Conservation (phyloP, 2,113 vertebrate species). For the Cebidichthys violaceus region DNA sequence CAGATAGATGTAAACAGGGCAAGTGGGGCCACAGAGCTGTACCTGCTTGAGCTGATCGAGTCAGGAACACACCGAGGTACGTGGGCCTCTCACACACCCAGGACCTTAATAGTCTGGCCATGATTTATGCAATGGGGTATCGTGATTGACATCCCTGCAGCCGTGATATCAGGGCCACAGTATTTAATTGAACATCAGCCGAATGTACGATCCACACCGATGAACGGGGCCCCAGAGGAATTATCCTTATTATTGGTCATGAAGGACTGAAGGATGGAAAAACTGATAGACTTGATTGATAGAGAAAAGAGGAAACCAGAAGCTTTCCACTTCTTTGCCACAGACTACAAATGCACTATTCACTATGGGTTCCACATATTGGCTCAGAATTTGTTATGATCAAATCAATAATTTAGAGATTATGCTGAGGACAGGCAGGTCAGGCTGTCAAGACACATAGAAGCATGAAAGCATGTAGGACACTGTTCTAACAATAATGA, state of each 20-base stretch:
- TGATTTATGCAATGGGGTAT: constrained; percentile 19
- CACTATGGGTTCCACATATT: not conserved
- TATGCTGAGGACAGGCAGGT: constrained; percentile 1
- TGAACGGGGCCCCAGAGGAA: constrained; percentile 22
- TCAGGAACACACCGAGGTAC: constrained; percentile 1
- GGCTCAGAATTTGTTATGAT: constrained; percentile 20
- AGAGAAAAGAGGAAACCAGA: not conserved
- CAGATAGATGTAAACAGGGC: constrained; percentile 4
- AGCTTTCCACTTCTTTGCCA: not conserved
- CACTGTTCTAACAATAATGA: constrained; percentile 8
- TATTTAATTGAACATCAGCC: constrained; percentile 52
- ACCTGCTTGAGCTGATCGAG: constrained; percentile 38
- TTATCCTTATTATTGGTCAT: constrained; percentile 28
- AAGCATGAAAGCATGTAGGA: constrained; percentile 9
- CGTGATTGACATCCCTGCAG: constrained; percentile 43
- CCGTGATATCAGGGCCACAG: constrained; percentile 33
- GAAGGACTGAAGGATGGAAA: constrained; percentile 12
- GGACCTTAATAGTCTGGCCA: constrained; percentile 27
- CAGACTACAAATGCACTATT: not conserved
- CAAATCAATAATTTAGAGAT: constrained; percentile 20
- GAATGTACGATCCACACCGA: constrained; percentile 24
- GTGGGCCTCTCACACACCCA: constrained; percentile 12
- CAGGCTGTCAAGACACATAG: constrained; percentile 16
- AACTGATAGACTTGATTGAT: constrained; percentile 28
- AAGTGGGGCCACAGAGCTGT: constrained; percentile 5